Percentiles rank a stretch among this genome's conserved stretches.
These are phyloP conservation scores for Andricus curvator DNA, from an alignment of 2,888 invertebrate species.

Conservation along the genomic window DNA sequence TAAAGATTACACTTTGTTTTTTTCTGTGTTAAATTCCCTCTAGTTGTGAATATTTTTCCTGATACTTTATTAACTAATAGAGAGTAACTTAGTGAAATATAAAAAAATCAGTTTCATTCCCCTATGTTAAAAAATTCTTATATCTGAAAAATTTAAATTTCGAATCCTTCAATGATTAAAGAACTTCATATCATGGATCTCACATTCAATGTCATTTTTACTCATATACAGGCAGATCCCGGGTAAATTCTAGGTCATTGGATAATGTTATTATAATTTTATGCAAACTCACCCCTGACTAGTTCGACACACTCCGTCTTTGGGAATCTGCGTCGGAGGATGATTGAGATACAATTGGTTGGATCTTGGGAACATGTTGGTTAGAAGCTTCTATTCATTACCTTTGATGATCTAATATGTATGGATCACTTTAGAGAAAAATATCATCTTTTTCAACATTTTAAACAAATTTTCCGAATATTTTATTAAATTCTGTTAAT, in stretches of 20 bases:
- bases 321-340: slow-evolving; percentile 1
- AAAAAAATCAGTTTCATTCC: no score
- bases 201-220: neutral
- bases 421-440: neutral
- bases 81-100: no score
- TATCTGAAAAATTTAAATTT: no score
- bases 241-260: slow-evolving; percentile 33
- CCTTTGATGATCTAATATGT: neutral
- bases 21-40: no score
- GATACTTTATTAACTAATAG: no score
- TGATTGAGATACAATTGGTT: neutral
- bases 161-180: no score
- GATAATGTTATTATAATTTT: slow-evolving; percentile 40
- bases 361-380: neutral
- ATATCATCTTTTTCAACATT: neutral
- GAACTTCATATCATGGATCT: neutral
- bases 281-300: slow-evolving; percentile 34
- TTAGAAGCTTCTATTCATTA: neutral
- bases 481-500: no score
- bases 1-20: no score
- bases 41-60: no score
- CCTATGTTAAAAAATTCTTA: no score
- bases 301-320: slow-evolving; percentile 25
- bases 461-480: neutral
- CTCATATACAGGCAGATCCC: neutral